Evolutionary conservation across 2,888 invertebrate genomes (phyloP).

Genomic region (Sinelater perroti): DNA sequence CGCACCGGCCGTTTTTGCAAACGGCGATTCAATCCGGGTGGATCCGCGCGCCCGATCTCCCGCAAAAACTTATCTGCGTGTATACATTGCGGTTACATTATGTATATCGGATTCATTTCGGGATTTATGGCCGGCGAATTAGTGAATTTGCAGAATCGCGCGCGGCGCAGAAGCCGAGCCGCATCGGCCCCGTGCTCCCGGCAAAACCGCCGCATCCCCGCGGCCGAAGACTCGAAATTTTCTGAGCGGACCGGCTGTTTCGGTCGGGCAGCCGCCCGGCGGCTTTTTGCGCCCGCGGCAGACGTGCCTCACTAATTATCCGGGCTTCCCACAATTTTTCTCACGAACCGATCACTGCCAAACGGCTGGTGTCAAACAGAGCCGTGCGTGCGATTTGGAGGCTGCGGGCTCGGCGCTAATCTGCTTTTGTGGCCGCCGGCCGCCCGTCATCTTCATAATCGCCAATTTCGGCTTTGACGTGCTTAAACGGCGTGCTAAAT

Average conservation of each 20-base stretch:
- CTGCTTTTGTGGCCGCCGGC: slow-evolving; percentile 13
- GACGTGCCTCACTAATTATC: slow-evolving; percentile 34
- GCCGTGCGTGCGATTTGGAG: slow-evolving; percentile 22
- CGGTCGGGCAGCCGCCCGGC: slow-evolving; percentile 15
- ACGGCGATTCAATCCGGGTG: slow-evolving; percentile 29
- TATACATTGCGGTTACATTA: slow-evolving; percentile 43
- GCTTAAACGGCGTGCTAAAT: slow-evolving; percentile 23
- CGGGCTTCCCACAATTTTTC: slow-evolving; percentile 28
- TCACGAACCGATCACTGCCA: no score
- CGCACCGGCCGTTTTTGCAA: slow-evolving; percentile 33
- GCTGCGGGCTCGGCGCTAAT: slow-evolving; percentile 13
- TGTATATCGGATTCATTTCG: slow-evolving; percentile 39
- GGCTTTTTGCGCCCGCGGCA: slow-evolving; percentile 21
- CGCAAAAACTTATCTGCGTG: slow-evolving; percentile 44
- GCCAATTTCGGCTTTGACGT: slow-evolving; percentile 20
- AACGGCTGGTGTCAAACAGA: no score
- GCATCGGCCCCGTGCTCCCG: background rate
- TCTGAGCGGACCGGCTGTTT: slow-evolving; percentile 23
- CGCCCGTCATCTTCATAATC: slow-evolving; percentile 23
- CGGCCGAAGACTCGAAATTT: slow-evolving; percentile 26
- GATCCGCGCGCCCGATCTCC: slow-evolving; percentile 30
- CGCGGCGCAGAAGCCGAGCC: background rate
- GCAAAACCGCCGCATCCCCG: slow-evolving; percentile 13
- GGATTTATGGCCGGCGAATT: slow-evolving; percentile 38
- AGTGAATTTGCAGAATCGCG: slow-evolving; percentile 27